These are phyloP conservation scores for Caenorhabditis remanei DNA, from an alignment of 1,140 invertebrate species.

Conservation along the genomic window DNA sequence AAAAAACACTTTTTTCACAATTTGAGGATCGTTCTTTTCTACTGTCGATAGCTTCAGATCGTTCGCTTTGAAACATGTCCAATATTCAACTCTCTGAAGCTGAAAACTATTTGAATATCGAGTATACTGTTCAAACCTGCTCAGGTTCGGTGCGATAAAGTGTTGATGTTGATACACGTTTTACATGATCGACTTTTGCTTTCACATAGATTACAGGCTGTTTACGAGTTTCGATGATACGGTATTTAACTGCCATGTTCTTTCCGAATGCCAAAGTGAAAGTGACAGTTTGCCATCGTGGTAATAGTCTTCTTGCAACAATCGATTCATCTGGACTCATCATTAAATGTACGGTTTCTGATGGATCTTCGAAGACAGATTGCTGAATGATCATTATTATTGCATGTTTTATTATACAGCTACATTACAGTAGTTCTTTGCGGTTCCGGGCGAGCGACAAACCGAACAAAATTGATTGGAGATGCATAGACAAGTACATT, in stretches of 20 bases:
- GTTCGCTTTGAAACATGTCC: slow-evolving; percentile 22
- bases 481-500: slow-evolving; percentile 14
- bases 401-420: not conserved
- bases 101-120: not conserved
- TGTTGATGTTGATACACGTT: slow-evolving; percentile 1
- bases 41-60: slow-evolving; percentile 19
- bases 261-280: slow-evolving; percentile 44
- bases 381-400: not conserved
- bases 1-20: slow-evolving; percentile 18
- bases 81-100: slow-evolving; percentile 28
- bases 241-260: slow-evolving; percentile 18
- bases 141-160: slow-evolving; percentile 33
- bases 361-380: slow-evolving; percentile 41
- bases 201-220: not conserved
- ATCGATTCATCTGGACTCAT: not conserved
- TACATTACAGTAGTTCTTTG: not conserved
- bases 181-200: not conserved
- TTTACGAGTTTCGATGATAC: slow-evolving; percentile 22
- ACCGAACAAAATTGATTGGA: slow-evolving; percentile 4
- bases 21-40: slow-evolving; percentile 34
- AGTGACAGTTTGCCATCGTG: slow-evolving; percentile 45
- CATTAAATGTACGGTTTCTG: not conserved
- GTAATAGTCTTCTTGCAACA: not conserved
- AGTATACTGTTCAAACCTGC: not conserved
- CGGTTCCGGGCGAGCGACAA: slow-evolving; percentile 9